Percentiles rank a stretch among this genome's conserved stretches.
Evolutionary conservation across 2,888 invertebrate species (phyloP).

Genomic region (Sarcophaga variegata): DNA sequence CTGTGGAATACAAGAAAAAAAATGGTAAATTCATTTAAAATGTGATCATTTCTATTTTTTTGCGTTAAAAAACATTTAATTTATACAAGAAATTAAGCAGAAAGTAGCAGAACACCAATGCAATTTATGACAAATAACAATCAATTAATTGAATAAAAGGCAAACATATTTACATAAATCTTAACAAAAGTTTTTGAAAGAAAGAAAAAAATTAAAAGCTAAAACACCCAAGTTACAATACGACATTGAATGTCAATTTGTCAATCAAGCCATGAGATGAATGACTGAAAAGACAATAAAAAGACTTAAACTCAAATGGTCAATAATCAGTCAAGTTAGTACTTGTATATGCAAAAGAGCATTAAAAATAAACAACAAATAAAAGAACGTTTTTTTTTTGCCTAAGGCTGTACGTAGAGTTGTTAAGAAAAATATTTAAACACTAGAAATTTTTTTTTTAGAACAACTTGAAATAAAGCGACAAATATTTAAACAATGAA

Average conservation of each 20-base stretch:
- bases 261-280: slow-evolving; percentile 50
- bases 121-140: slow-evolving; percentile 51
- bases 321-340: neutral
- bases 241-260: slow-evolving; percentile 43
- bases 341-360: neutral
- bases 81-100: slow-evolving; percentile 4
- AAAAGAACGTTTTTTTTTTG: neutral
- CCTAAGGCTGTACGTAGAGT: neutral
- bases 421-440: neutral
- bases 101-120: slow-evolving; percentile 9
- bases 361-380: neutral
- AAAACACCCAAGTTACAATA: slow-evolving; percentile 37
- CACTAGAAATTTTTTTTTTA: neutral
- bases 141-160: slow-evolving; percentile 40
- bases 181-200: slow-evolving; percentile 5
- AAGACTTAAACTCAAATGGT: neutral
- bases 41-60: slow-evolving; percentile 40
- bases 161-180: slow-evolving; percentile 55
- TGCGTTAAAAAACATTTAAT: neutral
- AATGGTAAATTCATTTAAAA: slow-evolving; percentile 2
- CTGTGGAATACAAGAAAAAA: neutral
- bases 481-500: neutral
- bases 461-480: neutral
- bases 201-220: slow-evolving; percentile 15
- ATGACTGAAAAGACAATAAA: slow-evolving; percentile 15